Percentiles rank a stretch among this genome's conserved stretches.
phyloP scores from a whole-genome alignment of 2,888 invertebrate genomes.

The Macrostomum cliftonense region DNA sequence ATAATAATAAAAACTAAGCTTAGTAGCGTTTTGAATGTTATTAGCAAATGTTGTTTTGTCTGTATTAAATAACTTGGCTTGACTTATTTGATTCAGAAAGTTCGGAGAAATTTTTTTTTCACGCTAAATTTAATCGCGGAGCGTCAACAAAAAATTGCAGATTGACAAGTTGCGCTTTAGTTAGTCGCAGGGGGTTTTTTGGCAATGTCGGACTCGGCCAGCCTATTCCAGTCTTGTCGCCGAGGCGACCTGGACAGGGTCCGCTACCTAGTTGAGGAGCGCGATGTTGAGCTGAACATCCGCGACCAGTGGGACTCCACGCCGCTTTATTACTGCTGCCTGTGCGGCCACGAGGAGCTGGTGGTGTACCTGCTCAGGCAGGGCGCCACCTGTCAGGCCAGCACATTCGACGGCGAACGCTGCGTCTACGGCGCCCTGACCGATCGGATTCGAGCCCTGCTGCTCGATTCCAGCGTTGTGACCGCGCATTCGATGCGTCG shows the following conservation, averaged over 20 bases:
- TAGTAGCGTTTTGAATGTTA: too few species aligned
- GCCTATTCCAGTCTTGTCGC: conserved; percentile 23
- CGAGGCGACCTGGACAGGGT: conserved; percentile 23
- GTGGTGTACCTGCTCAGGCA: conserved; percentile 39
- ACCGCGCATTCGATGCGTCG: conserved; percentile 36
- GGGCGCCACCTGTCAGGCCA: conserved; percentile 42
- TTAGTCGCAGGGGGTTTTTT: too few species aligned
- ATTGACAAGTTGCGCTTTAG: too few species aligned
- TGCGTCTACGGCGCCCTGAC: conserved; percentile 43
- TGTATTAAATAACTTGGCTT: too few species aligned
- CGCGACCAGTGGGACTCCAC: conserved; percentile 43
- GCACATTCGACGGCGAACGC: conserved; percentile 43
- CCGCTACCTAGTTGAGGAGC: conserved; percentile 38
- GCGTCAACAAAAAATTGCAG: too few species aligned
- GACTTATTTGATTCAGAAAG: too few species aligned
- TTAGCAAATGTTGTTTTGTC: too few species aligned
- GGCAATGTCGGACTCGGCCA: conserved; percentile 18
- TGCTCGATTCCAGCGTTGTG: conserved; percentile 38
- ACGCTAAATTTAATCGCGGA: too few species aligned
- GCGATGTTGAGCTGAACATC: conserved; percentile 40
- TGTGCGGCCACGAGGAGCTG: conserved; percentile 41
- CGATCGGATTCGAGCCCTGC: conserved; percentile 37
- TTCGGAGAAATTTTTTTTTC: too few species aligned
- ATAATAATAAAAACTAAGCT: too few species aligned
- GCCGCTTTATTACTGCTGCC: conserved; percentile 43